These are phyloP conservation scores for Propithecus coquereli DNA, from an alignment of 2,113 vertebrate genomes.

Conservation along the genomic window DNA sequence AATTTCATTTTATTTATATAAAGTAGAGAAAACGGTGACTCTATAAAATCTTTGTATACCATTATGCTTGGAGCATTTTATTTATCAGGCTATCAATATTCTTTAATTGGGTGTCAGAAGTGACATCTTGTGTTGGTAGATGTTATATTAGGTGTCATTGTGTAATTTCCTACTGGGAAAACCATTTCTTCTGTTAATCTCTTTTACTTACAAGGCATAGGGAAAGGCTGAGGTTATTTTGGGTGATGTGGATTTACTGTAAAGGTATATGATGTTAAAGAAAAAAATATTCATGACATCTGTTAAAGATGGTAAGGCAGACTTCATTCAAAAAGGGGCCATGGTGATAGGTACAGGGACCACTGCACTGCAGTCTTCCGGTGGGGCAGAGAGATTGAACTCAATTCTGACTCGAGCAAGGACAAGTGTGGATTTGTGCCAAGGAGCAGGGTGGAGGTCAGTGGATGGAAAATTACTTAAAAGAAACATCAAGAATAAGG, in stretches of 20 bases:
- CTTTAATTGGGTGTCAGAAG: background rate
- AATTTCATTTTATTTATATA: background rate
- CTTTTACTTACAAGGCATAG: background rate
- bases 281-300: background rate
- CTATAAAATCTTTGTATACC: background rate
- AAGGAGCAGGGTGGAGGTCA: background rate
- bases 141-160: background rate
- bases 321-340: background rate
- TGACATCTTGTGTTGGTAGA: background rate
- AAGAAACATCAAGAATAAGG: background rate
- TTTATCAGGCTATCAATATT: background rate
- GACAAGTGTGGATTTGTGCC: background rate
- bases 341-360: background rate
- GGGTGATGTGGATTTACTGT: background rate
- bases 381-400: background rate
- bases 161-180: background rate
- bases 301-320: background rate
- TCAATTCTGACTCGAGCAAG: background rate
- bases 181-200: background rate
- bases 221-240: slow-evolving; percentile 16
- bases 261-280: background rate
- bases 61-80: background rate
- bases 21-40: background rate
- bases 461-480: background rate
- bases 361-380: background rate